Percentiles rank a stretch among this genome's conserved stretches.
Conservation (phyloP, 1,140 invertebrate species). For the Bombus superbus region DNA sequence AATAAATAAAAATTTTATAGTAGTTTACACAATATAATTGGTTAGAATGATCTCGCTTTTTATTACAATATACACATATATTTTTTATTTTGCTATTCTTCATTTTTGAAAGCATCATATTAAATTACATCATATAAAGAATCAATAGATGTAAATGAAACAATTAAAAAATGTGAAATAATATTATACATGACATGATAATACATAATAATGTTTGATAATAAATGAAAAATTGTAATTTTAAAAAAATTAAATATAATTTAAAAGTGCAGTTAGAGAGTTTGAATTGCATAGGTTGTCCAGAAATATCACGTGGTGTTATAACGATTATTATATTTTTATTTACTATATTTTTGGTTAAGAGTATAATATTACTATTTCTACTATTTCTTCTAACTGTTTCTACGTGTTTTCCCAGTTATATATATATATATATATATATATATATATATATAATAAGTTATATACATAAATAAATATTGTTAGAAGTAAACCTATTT, state of each 20-base stretch:
- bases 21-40: background rate
- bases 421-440: background rate
- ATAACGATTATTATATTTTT: slow-evolving; percentile 2
- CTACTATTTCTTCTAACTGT: too few species aligned
- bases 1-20: background rate
- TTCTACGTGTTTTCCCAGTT: background rate
- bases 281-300: background rate
- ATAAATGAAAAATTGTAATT: background rate
- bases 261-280: background rate
- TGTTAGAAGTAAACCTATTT: background rate
- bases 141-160: background rate
- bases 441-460: too few species aligned
- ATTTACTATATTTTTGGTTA: background rate
- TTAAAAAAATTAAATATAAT: background rate
- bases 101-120: background rate
- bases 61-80: background rate
- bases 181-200: background rate
- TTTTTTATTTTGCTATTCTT: background rate
- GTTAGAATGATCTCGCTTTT: background rate
- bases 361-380: background rate
- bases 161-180: background rate
- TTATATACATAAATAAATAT: background rate
- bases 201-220: background rate
- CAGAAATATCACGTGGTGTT: background rate
- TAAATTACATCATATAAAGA: background rate